A percentile compares a stretch with the other conserved stretches of the same genome.
phyloP scores from a whole-genome alignment of 2,888 invertebrate genomes.

The Cremastinae sp. region DNA sequence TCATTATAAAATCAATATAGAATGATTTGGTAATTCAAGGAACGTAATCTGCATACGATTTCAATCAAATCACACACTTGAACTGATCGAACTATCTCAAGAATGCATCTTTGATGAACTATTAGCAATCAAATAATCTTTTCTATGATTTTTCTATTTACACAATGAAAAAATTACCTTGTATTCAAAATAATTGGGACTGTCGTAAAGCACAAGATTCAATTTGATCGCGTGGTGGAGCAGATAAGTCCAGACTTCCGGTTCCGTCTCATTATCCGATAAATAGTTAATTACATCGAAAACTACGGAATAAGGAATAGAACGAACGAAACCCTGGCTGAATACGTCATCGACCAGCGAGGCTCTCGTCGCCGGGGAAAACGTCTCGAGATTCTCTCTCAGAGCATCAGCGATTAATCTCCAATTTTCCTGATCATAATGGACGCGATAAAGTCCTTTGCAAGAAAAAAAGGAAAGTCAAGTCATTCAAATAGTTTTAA shows the following conservation, averaged over 20 bases:
- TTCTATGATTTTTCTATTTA: too few species aligned
- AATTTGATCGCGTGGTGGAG: constrained; percentile 80
- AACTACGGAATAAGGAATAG: constrained; percentile 79
- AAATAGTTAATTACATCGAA: constrained; percentile 82
- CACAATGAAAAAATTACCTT: constrained; percentile 66
- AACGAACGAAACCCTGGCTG: constrained; percentile 79
- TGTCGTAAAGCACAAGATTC: constrained; percentile 73
- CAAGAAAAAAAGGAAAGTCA: constrained; percentile 17
- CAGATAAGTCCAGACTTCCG: constrained; percentile 82
- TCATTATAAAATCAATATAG: too few species aligned
- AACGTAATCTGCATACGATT: too few species aligned
- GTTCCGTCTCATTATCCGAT: constrained; percentile 79
- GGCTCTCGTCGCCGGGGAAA: constrained; percentile 82
- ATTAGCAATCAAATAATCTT: too few species aligned
- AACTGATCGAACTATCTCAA: too few species aligned
- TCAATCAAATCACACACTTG: too few species aligned
- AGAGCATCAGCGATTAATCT: constrained; percentile 72
- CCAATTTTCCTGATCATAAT: constrained; percentile 75
- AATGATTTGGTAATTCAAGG: too few species aligned
- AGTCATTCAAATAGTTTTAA: neutral
- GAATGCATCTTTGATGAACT: too few species aligned
- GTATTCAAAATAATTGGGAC: constrained; percentile 70
- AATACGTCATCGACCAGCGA: constrained; percentile 83
- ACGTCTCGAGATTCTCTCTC: constrained; percentile 69
- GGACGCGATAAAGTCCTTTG: constrained; percentile 78